Evolutionary conservation across 2,113 vertebrate species (phyloP).

Genomic region (mouse (Mus musculus)): GRCm39 chr13:97408001-97408500

Average conservation of each 20-base stretch:
- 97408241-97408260: not conserved
- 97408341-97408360: not conserved
- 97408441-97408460: too few species aligned
- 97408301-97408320: not conserved
- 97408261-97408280: not conserved
- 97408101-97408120: not conserved
- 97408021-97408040: not conserved
- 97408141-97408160: not conserved
- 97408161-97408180: not conserved
- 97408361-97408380: not conserved
- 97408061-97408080: not conserved
- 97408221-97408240: not conserved
- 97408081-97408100: not conserved
- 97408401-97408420: not conserved
- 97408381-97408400: not conserved
- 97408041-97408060: not conserved
- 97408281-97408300: not conserved
- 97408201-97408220: not conserved
- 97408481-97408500: not conserved
- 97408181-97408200: not conserved
- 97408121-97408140: not conserved
- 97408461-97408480: not conserved
- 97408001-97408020: not conserved
- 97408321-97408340: not conserved
- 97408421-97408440: not conserved